Conservation (phyloP, 2,797 vertebrate genomes). For the Enteromius viviparus region DNA sequence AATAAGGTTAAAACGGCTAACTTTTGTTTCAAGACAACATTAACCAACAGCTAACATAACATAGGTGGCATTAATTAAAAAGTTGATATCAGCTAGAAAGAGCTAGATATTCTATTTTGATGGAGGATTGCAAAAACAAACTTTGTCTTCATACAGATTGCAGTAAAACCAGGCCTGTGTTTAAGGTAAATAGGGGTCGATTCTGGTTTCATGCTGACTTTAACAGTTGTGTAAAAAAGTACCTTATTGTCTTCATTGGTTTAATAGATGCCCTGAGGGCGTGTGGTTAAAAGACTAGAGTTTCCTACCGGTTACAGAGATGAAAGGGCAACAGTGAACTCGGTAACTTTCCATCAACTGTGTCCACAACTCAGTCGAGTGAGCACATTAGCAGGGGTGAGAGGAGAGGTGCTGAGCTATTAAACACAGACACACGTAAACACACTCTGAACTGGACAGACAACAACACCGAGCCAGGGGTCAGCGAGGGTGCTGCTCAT, state of each 20-base stretch:
- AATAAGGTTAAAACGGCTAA: too few species aligned
- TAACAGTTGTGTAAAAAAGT: not conserved
- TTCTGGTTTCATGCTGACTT: not conserved
- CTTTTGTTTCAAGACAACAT: not conserved
- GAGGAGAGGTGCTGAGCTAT: conserved; percentile 13
- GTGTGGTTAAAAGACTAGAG: conserved; percentile 10
- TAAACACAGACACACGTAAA: conserved; percentile 30
- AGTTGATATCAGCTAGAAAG: not conserved
- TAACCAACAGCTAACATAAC: not conserved
- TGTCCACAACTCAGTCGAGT: conserved; percentile 29
- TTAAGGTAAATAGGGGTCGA: not conserved
- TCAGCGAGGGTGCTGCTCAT: conserved; percentile 36
- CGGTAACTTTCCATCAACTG: conserved; percentile 40
- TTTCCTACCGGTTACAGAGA: conserved; percentile 31
- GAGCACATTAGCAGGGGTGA: conserved; percentile 32
- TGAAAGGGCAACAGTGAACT: conserved; percentile 41
- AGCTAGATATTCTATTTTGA: not conserved
- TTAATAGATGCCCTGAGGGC: conserved; percentile 29
- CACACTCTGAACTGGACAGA: conserved; percentile 26
- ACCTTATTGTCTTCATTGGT: not conserved
- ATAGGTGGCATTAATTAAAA: not conserved
- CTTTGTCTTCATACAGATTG: not conserved
- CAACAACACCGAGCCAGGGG: conserved; percentile 24
- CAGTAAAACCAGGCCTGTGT: not conserved
- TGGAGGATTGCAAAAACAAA: not conserved